Evolutionary conservation across 2,888 invertebrate genomes (phyloP), one percentile per base, ranked within the genome.

Genomic region (Teinopalpus imperialis): DNA sequence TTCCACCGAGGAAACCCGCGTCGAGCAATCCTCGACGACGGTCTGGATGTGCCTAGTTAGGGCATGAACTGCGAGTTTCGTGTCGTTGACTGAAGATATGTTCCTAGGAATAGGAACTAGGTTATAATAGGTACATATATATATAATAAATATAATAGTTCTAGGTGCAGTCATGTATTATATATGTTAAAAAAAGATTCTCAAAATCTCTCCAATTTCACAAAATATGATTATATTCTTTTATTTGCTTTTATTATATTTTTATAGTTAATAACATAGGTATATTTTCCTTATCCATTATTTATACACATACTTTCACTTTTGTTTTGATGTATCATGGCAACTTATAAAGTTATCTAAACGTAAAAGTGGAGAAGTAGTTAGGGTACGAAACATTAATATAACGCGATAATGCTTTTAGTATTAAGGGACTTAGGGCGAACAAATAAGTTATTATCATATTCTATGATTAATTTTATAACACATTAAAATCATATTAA

Each of bases 291-390:
- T 27, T 12, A 29, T 35, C 34, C 23, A 29, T 40, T 35, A 39
- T 39, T 16, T 14, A 31, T 18, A 31, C 24, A 24, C 32, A 45
- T 39, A 45, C 34, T 29, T 32, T 27, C 29, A 21, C 40, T 35
- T 37, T 45, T 16, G 24, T 20, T 32, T 40, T 46, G 46, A 46
- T 46, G 23, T 40, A 46, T 46, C 34, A 24, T 23, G 40, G 27
- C 46, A 29, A 46, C 34, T 40, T 35, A 29, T 32, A 10, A 35
- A 46, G 21, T 45, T 40, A 27, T 14, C 32, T 14, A 18, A 46
- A 32, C 21, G 16, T 27, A 23, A 18, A 32, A 32, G 12, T 40
- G 9, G 18, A 6, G 16, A 34, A 30, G 27, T 34, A 46, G 40
- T 46, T 35, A 34, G 35, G 35, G 31, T 32, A 27, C 10, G 21